phyloP scores from a whole-genome alignment of 1,140 invertebrate species.

The Halotydeus destructor region DNA sequence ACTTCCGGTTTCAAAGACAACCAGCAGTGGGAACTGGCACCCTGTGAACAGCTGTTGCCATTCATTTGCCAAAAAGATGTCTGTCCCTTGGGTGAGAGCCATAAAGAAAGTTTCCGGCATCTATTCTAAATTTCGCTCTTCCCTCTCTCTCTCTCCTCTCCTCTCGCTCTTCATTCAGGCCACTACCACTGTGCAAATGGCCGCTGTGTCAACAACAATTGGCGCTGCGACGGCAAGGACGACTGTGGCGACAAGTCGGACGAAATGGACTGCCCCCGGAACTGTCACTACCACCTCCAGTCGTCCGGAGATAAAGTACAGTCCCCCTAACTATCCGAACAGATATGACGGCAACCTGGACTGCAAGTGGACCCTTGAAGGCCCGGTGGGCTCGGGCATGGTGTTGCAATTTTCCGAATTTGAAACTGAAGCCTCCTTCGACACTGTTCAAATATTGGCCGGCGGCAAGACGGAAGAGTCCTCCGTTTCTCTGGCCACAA shows the following conservation, averaged over 20 bases:
- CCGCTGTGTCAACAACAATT: slow-evolving; percentile 61
- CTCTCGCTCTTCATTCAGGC: slow-evolving; percentile 30
- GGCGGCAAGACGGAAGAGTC: slow-evolving; percentile 86
- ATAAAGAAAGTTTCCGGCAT: slow-evolving; percentile 7
- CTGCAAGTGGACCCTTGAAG: slow-evolving; percentile 92
- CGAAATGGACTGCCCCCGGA: slow-evolving; percentile 58
- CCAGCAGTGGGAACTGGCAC: slow-evolving; percentile 54
- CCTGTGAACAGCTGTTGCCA: slow-evolving; percentile 74
- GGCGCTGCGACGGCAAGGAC: slow-evolving; percentile 74
- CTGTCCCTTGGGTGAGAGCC: slow-evolving; percentile 54
- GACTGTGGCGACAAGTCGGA: slow-evolving; percentile 80
- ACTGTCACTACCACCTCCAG: slow-evolving; percentile 69
- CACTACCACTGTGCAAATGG: slow-evolving; percentile 81
- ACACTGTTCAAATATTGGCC: slow-evolving; percentile 81
- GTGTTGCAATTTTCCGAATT: slow-evolving; percentile 86
- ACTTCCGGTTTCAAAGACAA: neutral
- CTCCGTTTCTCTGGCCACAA: slow-evolving; percentile 63
- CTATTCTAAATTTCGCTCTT: slow-evolving; percentile 5
- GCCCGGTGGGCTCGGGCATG: slow-evolving; percentile 80
- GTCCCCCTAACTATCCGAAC: slow-evolving; percentile 77
- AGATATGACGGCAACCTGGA: slow-evolving; percentile 70
- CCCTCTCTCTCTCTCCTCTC: too few relatives aligned
- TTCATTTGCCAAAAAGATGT: slow-evolving; percentile 78
- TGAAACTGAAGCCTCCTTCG: slow-evolving; percentile 85
- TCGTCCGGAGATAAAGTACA: slow-evolving; percentile 69